Evolutionary conservation across 2,888 invertebrate species (phyloP), one percentile per base, ranked within the genome.

Genomic region (Emmelina monodactyla): DNA sequence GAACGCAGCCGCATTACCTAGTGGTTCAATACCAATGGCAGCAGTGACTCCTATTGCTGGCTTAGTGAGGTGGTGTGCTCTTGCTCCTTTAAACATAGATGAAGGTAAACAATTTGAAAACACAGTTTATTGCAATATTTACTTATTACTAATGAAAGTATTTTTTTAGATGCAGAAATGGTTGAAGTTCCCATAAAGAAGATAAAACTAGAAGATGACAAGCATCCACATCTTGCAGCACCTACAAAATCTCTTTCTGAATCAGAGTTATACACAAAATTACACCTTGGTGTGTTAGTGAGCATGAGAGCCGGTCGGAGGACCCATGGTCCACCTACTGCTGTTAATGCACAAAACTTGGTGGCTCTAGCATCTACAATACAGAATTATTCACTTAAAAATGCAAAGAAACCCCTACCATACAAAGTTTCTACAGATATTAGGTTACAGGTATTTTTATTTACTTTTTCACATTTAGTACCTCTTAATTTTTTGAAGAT

Each of bases 11-110:
- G 83, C 87, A 0, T 58, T 92, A 33, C 91, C 92, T 0, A 84
- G 82, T 16, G 92, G 92, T 3, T 88, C 89, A 1, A 92, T 92
- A 44, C 88, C 91, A 0, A 92, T 92, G 91, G 88, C 91, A 2
- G 88, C 89, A 0, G 87, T 89, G 3, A 89, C 92, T 1, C 92
- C 92, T 0, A 81, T 92, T 22, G 88, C 89, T 0, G 92, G 92
- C 0, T 81, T 93, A n/a, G 83, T 92, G 37, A 84, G 85, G 41
- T 91, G 90, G 90, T 87, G 87, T 50, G 82, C 88, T 2, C 63
- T 90, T 9, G 86, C 89, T 1, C 88, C 90, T 0, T 63, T 89
- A 3, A 83, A 61, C 39, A 50, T 66, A 10, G 55, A 62, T 25
- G 51, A 58, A 32, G 63, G 67, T 63, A 49, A 37, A 22, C 15